Percentiles rank a stretch among this genome's conserved stretches.
These are phyloP conservation scores for Entomobrya proxima DNA, from an alignment of 2,888 invertebrate genomes.

Conservation along the genomic window DNA sequence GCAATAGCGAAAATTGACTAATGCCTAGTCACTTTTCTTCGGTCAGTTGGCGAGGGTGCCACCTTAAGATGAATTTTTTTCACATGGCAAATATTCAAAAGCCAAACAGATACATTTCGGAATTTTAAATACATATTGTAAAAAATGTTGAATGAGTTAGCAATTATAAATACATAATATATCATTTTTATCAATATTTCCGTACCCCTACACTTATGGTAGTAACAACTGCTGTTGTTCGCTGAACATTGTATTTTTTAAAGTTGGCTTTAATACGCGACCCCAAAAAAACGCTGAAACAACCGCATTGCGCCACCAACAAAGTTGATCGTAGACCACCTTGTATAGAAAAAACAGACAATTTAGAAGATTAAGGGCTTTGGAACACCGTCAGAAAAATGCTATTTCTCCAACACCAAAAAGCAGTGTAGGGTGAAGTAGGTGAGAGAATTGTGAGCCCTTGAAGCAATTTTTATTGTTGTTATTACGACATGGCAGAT, in stretches of 20 bases:
- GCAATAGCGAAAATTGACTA: no score
- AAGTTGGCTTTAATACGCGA: neutral
- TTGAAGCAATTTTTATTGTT: slow-evolving; percentile 53
- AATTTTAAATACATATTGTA: neutral
- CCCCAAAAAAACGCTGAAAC: slow-evolving; percentile 11
- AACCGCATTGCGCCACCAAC: slow-evolving; percentile 62
- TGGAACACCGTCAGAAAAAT: slow-evolving; percentile 51
- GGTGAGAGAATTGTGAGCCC: slow-evolving; percentile 57
- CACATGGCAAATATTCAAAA: neutral
- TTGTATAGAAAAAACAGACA: slow-evolving; percentile 63
- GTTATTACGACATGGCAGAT: slow-evolving; percentile 60
- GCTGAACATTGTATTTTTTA: neutral
- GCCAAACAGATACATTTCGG: neutral
- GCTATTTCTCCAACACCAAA: slow-evolving; percentile 37
- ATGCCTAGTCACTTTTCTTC: neutral
- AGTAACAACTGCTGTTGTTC: neutral
- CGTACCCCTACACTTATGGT: neutral
- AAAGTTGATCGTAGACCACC: slow-evolving; percentile 61
- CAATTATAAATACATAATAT: slow-evolving; percentile 13
- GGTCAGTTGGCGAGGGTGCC: neutral
- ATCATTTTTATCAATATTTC: neutral
- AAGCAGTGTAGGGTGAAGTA: slow-evolving; percentile 24
- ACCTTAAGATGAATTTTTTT: neutral
- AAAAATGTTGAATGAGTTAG: neutral
- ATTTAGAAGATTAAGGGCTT: slow-evolving; percentile 69